phyloP scores from a whole-genome alignment of 2,797 vertebrate species.

The Premnoplex brunnescens region DNA sequence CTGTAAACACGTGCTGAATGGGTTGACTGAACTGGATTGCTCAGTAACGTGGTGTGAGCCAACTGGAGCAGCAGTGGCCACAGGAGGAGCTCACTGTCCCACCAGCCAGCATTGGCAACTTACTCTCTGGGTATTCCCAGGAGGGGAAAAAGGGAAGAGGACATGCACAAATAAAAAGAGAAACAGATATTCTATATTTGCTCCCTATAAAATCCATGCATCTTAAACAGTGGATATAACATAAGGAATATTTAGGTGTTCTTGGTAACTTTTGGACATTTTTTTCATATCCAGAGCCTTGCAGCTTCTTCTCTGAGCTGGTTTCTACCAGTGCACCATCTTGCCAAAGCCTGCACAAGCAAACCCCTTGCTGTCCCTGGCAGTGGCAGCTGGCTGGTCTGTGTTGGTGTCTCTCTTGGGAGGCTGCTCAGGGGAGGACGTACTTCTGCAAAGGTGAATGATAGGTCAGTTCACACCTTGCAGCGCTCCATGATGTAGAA shows the following conservation, averaged over 20 bases:
- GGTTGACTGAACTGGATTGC: background rate
- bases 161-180: background rate
- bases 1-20: background rate
- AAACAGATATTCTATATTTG: background rate
- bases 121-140: background rate
- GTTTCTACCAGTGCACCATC: background rate
- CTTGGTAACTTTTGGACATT: background rate
- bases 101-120: rapidly evolving
- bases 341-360: background rate
- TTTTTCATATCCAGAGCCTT: background rate
- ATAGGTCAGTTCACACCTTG: background rate
- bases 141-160: background rate
- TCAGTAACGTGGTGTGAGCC: background rate
- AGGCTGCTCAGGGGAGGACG: background rate
- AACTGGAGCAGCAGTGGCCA: background rate
- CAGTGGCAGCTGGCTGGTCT: background rate
- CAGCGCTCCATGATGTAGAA: background rate
- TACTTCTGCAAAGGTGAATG: background rate
- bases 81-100: background rate
- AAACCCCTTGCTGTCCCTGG: background rate
- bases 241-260: background rate
- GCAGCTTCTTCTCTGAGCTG: background rate
- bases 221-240: background rate
- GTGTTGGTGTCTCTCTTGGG: background rate
- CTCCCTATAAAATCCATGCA: background rate